phyloP scores from a whole-genome alignment of 2,888 invertebrate genomes.

The Hymenopus coronatus region DNA sequence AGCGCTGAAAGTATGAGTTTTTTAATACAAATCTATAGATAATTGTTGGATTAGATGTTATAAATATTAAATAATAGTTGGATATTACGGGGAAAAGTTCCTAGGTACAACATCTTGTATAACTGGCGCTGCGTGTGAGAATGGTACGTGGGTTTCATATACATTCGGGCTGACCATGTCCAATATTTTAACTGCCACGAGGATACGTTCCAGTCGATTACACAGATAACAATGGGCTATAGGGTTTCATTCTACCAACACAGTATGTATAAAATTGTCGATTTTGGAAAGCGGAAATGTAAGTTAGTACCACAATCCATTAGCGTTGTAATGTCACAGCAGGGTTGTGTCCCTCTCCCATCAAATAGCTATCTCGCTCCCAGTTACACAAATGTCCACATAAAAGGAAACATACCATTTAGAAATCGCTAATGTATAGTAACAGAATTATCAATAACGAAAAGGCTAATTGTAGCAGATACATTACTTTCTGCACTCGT shows the following conservation, averaged over 20 bases:
- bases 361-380: background rate
- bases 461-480: no score
- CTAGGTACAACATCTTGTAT: background rate
- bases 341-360: background rate
- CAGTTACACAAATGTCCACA: background rate
- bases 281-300: background rate
- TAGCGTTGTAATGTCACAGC: background rate
- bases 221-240: background rate
- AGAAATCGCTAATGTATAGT: background rate
- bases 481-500: no score
- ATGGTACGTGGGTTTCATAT: background rate
- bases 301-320: background rate
- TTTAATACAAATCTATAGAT: no score
- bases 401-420: background rate
- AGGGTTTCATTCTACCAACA: background rate
- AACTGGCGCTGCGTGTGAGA: background rate
- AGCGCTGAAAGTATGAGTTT: no score
- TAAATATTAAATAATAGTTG: no score
- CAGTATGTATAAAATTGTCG: background rate
- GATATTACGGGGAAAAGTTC: no score
- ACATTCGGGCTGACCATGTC: background rate
- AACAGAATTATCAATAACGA: background rate
- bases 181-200: background rate
- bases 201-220: background rate
- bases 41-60: no score